These are phyloP conservation scores for Tarsius wallacei DNA, from an alignment of 2,797 vertebrate species.

Conservation along the genomic window DNA sequence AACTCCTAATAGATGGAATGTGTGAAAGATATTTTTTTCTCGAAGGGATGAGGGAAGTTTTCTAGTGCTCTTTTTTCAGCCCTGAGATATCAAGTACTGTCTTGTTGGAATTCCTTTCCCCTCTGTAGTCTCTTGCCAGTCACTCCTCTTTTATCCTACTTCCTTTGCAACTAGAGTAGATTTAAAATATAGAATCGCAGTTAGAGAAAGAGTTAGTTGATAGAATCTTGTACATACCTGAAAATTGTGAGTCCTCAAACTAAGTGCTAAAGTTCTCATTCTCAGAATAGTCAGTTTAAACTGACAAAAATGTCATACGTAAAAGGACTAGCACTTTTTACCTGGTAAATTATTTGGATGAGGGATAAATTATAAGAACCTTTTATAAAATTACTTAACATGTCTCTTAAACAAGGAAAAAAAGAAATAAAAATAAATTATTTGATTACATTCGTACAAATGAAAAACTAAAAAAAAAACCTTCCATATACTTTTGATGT, in stretches of 20 bases:
- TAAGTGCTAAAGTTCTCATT: neutral
- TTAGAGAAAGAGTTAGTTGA: constrained; percentile 20
- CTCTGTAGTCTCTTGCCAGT: neutral
- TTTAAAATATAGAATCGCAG: constrained; percentile 43
- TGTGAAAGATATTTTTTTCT: constrained; percentile 73
- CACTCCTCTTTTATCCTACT: neutral
- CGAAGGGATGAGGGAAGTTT: constrained; percentile 6
- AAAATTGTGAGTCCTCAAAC: neutral
- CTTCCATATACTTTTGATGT: constrained; percentile 39
- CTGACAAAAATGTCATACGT: neutral
- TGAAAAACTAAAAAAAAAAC: constrained; percentile 55
- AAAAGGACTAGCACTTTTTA: neutral
- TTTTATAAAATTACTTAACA: constrained; percentile 37
- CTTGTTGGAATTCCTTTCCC: neutral
- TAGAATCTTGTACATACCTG: neutral
- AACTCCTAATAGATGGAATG: constrained; percentile 80
- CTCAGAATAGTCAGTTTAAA: neutral
- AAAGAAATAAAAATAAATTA: neutral
- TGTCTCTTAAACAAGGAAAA: neutral
- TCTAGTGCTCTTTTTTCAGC: constrained; percentile 57
- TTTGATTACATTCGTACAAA: constrained; percentile 34
- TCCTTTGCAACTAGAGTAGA: neutral
- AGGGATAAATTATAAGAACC: constrained; percentile 1
- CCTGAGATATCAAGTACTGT: neutral
- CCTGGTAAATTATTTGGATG: constrained; percentile 54